phyloP scores from a whole-genome alignment of 1,140 invertebrate genomes.

The Grapholita molesta region DNA sequence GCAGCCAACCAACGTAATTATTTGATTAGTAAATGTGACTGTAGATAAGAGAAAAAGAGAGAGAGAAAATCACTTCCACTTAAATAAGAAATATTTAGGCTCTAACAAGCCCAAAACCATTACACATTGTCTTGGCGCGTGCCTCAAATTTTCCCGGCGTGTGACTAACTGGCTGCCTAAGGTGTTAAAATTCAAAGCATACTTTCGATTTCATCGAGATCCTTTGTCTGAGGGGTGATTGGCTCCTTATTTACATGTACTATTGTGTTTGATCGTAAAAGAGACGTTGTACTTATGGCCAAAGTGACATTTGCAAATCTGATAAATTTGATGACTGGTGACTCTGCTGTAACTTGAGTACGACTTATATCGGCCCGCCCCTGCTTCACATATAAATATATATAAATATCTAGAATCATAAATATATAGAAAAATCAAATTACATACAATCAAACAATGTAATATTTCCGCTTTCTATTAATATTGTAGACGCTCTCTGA shows the following conservation, averaged over 20 bases:
- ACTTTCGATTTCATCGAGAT: conserved; percentile 32
- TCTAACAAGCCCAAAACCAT: background rate
- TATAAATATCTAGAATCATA: too few relatives aligned
- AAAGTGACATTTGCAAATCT: conserved; percentile 23
- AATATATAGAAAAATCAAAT: too few relatives aligned
- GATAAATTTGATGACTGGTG: background rate
- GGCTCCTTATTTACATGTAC: conserved; percentile 3
- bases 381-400: too few relatives aligned
- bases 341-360: background rate
- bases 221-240: conserved; percentile 36
- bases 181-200: conserved; percentile 36
- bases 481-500: too few relatives aligned
- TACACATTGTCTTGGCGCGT: background rate
- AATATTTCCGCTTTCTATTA: too few relatives aligned
- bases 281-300: conserved; percentile 8
- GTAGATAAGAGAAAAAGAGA: too few relatives aligned
- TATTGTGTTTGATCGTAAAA: background rate
- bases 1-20: too few relatives aligned
- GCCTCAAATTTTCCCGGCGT: background rate
- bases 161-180: conserved; percentile 25
- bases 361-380: too few relatives aligned
- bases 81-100: background rate
- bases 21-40: too few relatives aligned
- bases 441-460: too few relatives aligned
- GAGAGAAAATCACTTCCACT: too few relatives aligned